Evolutionary conservation across 2,888 invertebrate genomes (phyloP).

Genomic region (Phalera bucephala): DNA sequence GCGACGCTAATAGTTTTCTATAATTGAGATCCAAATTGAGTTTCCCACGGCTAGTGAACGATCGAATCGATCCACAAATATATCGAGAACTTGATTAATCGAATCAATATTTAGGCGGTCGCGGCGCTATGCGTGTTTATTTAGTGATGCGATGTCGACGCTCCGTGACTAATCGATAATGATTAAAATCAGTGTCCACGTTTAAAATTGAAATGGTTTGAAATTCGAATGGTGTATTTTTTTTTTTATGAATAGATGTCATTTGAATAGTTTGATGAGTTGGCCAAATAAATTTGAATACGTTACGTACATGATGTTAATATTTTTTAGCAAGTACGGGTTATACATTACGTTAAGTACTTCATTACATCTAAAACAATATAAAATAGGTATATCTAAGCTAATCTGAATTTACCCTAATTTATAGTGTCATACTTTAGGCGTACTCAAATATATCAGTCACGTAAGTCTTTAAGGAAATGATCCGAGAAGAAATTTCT

Average conservation of each 20-base stretch:
- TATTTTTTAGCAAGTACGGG: too few relatives aligned
- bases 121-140: constrained; percentile 16
- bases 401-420: too few relatives aligned
- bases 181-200: constrained; percentile 1
- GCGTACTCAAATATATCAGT: too few relatives aligned
- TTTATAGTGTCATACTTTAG: too few relatives aligned
- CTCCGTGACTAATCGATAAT: constrained; percentile 15
- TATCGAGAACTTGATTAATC: constrained; percentile 53
- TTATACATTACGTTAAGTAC: too few relatives aligned
- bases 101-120: constrained; percentile 51
- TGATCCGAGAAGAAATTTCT: neutral
- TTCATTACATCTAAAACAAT: too few relatives aligned
- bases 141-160: constrained; percentile 23
- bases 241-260: neutral
- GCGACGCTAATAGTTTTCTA: constrained; percentile 51
- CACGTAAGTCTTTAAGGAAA: neutral
- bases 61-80: constrained; percentile 44
- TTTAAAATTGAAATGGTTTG: neutral
- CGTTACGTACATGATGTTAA: too few relatives aligned
- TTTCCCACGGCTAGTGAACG: constrained; percentile 44
- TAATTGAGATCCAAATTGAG: constrained; percentile 53
- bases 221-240: neutral
- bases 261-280: neutral
- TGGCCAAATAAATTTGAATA: too few relatives aligned
- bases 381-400: too few relatives aligned